Evolutionary conservation across 2,113 vertebrate genomes (phyloP).

Genomic region (Rhinopomastus cyanomelas): DNA sequence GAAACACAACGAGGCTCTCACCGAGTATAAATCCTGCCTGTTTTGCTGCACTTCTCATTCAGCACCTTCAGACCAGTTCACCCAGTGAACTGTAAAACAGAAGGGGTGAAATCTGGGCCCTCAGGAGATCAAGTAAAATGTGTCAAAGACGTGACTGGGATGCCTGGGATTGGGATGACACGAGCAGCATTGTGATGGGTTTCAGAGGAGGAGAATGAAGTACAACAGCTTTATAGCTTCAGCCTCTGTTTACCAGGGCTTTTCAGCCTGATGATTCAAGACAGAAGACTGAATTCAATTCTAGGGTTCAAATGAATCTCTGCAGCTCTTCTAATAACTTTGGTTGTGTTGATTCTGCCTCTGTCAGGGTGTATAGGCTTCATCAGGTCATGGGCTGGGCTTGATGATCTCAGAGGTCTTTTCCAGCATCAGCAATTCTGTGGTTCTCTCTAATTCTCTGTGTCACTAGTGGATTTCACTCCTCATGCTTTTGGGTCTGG

Average conservation of each 20-base stretch:
- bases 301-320: not conserved
- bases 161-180: not conserved
- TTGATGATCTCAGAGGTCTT: too few species aligned
- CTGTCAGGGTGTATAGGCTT: not conserved
- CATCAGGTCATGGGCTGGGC: too few species aligned
- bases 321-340: not conserved
- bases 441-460: too few species aligned
- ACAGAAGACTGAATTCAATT: not conserved
- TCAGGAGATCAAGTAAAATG: not conserved
- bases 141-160: not conserved
- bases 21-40: not conserved
- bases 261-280: not conserved
- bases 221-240: not conserved
- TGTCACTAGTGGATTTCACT: not conserved
- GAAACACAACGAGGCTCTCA: not conserved
- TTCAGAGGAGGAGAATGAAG: not conserved
- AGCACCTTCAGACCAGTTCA: not conserved
- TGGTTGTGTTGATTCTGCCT: not conserved
- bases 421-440: too few species aligned
- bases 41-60: not conserved
- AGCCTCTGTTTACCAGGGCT: not conserved
- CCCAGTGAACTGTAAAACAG: not conserved
- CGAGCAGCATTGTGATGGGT: not conserved
- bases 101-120: not conserved
- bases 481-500: not conserved